Base-by-base conservation (phyloP, 2,113 vertebrate genomes). In the Coptodon bakossiorum region DNA sequence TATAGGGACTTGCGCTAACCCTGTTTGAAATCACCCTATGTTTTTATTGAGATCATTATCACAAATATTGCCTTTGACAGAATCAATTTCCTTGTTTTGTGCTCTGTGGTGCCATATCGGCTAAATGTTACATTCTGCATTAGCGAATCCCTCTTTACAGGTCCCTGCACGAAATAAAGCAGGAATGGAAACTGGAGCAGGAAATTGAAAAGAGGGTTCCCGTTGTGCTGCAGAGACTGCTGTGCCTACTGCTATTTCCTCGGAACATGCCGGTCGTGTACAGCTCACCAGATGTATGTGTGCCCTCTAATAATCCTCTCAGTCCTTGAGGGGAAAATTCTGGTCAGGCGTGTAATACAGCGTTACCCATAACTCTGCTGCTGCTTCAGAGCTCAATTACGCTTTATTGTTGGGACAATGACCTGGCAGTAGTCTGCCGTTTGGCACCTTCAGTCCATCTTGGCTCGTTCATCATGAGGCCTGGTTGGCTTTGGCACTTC, bases 161-260 rank as follows among this genome's bases (percentile, higher is more conserved):
- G 88, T 92, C 93, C 88, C 93, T 9, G 82, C 93, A 86, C 84
- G 86, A 91, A 93, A 95, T 91, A 89, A 94, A 93, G 80, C 91
- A 82, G 86, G 91, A 90, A 91, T 94, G 94, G 93, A 94, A 94
- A 94, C 80, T 89, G 85, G 88, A 93, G 95, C 94, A 95, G 94
- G 94, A 96, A 96, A 95, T 94, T 94, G 93, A 91, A 94, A 95
- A 92, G 91, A 89, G 90, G 90, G 92, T 89, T 95, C 94, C 93
- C 91, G 94, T 94, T 94, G 94, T 91, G 94, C 89, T 87, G 89
- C 71, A 81, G 83, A 88, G 83, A 84, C 89, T 27, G 85, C 94
- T 89, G 93, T 84, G 93, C 88, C 94, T 88, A 57, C 92, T 81
- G 86, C 89, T 88, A 88, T 94, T 93, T 93, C 92, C 94, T 92